Percentiles rank a stretch among this genome's conserved stretches.
Evolutionary conservation across 2,797 vertebrate genomes (phyloP).

Genomic region (Hippocampus kuda): DNA sequence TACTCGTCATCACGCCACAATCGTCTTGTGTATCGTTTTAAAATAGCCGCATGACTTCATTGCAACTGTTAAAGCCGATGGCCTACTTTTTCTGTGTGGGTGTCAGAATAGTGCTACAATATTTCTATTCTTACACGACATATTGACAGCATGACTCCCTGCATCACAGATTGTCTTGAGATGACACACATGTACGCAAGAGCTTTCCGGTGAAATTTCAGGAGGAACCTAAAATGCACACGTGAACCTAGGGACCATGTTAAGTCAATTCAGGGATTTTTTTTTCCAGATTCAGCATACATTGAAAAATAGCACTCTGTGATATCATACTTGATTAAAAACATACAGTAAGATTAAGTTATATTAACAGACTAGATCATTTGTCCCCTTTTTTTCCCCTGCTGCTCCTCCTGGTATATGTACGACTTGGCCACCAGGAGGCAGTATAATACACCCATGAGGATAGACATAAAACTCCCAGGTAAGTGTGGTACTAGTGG

Average conservation of each 20-base stretch:
- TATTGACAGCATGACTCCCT: background rate
- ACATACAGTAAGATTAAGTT: no score
- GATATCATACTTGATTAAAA: no score
- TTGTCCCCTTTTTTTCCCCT: no score
- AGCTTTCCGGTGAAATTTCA: background rate
- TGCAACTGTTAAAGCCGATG: background rate
- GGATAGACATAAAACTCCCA: no score
- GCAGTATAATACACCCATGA: no score
- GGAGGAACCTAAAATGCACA: background rate
- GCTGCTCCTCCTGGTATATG: no score
- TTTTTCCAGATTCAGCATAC: background rate
- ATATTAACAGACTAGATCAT: no score
- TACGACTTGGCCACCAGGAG: no score
- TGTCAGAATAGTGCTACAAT: background rate
- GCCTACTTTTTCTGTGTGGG: background rate
- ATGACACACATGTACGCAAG: background rate
- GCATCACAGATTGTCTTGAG: background rate
- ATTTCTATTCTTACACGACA: slow-evolving; percentile 1
- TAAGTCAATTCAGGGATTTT: background rate
- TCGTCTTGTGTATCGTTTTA: background rate
- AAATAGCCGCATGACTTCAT: background rate
- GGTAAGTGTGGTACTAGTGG: no score
- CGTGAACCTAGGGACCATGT: background rate
- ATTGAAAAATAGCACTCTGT: no score
- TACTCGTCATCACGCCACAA: background rate